A percentile compares a stretch with the other conserved stretches of the same genome.
These are phyloP conservation scores for Latrodectus elegans DNA, from an alignment of 2,888 invertebrate genomes.

Conservation along the genomic window DNA sequence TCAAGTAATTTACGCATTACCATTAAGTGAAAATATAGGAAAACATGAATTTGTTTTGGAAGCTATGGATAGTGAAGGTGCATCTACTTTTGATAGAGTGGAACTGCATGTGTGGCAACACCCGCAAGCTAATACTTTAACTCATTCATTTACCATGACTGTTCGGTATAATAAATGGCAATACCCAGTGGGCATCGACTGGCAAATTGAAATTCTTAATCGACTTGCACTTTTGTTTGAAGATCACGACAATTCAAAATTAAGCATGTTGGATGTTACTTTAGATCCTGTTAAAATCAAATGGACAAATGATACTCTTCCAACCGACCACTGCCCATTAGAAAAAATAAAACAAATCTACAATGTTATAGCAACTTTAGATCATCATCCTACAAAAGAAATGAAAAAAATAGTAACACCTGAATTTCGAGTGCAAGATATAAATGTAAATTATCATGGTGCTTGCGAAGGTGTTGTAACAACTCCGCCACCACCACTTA, in stretches of 20 bases:
- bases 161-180: conserved; percentile 75
- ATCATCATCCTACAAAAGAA: conserved; percentile 79
- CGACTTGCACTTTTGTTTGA: conserved; percentile 85
- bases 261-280: conserved; percentile 70
- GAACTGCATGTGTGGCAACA: conserved; percentile 86
- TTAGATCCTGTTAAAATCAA: conserved; percentile 77
- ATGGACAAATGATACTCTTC: conserved; percentile 75
- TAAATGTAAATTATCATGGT: conserved; percentile 80
- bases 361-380: conserved; percentile 74
- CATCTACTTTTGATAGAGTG: conserved; percentile 82
- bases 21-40: conserved; percentile 81
- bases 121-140: conserved; percentile 84
- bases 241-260: conserved; percentile 79
- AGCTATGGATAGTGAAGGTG: conserved; percentile 87
- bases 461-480: conserved; percentile 59
- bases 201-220: conserved; percentile 70
- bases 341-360: conserved; percentile 76
- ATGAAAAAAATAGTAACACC: conserved; percentile 81
- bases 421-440: conserved; percentile 81
- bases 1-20: conserved; percentile 88
- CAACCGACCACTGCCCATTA: conserved; percentile 77
- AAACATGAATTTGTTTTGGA: conserved; percentile 81
- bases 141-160: conserved; percentile 86
- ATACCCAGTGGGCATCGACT: conserved; percentile 66
- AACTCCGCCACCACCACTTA: conserved; percentile 54